Evolutionary conservation across 2,888 invertebrate species (phyloP).

Genomic region (Standfussiana lucernea): DNA sequence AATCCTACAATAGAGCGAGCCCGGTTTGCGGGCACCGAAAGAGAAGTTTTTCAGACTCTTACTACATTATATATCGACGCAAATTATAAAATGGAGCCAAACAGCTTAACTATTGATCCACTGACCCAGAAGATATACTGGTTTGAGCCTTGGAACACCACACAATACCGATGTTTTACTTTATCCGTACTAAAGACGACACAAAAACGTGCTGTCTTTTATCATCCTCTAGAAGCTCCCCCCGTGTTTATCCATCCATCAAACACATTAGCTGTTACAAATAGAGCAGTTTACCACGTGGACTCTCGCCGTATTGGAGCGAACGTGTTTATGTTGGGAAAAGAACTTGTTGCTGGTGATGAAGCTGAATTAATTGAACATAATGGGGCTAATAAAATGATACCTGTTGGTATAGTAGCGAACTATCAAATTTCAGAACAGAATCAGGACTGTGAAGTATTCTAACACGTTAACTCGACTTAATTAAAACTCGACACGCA

Average conservation of each 20-base stretch:
- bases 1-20: neutral
- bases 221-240: no score
- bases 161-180: neutral
- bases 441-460: neutral
- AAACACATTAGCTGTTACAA: neutral
- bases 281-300: neutral
- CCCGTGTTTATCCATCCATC: neutral
- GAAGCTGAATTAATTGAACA: neutral
- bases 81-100: neutral
- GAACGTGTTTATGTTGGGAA: neutral
- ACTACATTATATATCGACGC: neutral
- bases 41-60: neutral
- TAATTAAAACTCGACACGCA: no score
- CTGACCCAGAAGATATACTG: neutral
- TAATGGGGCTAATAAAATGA: neutral
- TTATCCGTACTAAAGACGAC: neutral
- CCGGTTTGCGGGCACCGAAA: neutral
- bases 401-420: neutral
- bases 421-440: neutral
- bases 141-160: neutral
- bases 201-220: accelerated
- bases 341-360: neutral
- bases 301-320: neutral
- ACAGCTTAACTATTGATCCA: neutral
- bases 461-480: neutral